Evolutionary conservation across 23 tunicate species (phyloP), one percentile per base, ranked within the genome.

Genomic region (Diplosoma virens): DNA sequence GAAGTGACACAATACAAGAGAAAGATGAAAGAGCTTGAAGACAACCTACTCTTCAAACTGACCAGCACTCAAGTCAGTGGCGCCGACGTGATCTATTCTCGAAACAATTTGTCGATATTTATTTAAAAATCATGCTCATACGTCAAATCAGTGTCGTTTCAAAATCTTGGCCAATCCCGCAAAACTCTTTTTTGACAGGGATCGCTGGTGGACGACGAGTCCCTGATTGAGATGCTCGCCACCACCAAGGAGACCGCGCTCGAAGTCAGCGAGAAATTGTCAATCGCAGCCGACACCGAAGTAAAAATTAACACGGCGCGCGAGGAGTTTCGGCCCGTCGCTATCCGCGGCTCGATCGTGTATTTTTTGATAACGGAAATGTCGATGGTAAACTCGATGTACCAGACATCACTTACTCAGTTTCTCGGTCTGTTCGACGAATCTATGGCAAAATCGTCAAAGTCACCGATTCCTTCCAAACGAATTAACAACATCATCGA

Each of bases 321-420:
- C 37, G 99, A 94, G 75, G 99, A 94, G 58, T 94, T 88, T 61
- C 73, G 99, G 26, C 90, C 99, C 0, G 99, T 94, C 26, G 99
- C 99, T 14, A 74, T 83, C 27, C 73, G 99, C 20, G 99, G 99
- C 30, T 88, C 95, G 4, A 94, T 87, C 52, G 88, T 94, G 0
- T 94, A 94, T 50, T 94, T 94, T 73, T 60, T 94, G 37, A 94
- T 94, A n/a, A 89, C 82, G 67, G 92, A 85, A 7, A 88, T 88
- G 95, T 83, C 86, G 25, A 83, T 81, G 86, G 95, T 88, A 50
- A 88, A 88, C 79, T 0, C 68, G 30, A 88, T 88, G 95, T 88
- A 88, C 37, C 95, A 88, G 88, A 94, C 95, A 1, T 87, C 99
- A 0, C 67, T 94, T 35, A 26, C 34, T 14, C 99, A 94, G 36